Conservation (phyloP, 2,888 invertebrate genomes). For the Cerastoderma edule region DNA sequence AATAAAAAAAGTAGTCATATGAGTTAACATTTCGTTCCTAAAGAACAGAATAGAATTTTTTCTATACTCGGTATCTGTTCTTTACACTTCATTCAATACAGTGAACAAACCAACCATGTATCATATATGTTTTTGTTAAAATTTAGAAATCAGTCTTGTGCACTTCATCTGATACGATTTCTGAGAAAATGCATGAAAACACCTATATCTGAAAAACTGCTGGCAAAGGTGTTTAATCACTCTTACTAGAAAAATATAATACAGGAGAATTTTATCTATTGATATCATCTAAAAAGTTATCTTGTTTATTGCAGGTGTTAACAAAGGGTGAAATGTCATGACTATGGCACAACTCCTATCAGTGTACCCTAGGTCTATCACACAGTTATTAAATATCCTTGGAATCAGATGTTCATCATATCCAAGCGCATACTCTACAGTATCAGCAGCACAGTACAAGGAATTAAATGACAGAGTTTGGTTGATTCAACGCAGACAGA, state of each 20-base stretch:
- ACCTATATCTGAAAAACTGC: too few species aligned
- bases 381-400: neutral
- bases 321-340: neutral
- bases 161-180: too few species aligned
- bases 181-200: too few species aligned
- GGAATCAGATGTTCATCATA: neutral
- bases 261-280: too few species aligned
- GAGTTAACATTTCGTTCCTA: too few species aligned
- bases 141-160: too few species aligned
- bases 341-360: neutral
- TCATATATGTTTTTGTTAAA: too few species aligned
- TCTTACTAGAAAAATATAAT: neutral
- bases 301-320: neutral
- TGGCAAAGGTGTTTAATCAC: neutral
- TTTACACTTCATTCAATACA: too few species aligned
- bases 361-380: neutral
- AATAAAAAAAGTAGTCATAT: too few species aligned
- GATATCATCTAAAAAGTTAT: neutral
- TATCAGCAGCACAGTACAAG: neutral
- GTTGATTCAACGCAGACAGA: neutral
- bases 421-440: neutral
- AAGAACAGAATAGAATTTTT: too few species aligned
- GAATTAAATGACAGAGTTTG: neutral
- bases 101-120: too few species aligned
- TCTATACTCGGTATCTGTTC: too few species aligned